Conservation (phyloP, 1,140 invertebrate genomes). For the Neodiprion lecontei region DNA sequence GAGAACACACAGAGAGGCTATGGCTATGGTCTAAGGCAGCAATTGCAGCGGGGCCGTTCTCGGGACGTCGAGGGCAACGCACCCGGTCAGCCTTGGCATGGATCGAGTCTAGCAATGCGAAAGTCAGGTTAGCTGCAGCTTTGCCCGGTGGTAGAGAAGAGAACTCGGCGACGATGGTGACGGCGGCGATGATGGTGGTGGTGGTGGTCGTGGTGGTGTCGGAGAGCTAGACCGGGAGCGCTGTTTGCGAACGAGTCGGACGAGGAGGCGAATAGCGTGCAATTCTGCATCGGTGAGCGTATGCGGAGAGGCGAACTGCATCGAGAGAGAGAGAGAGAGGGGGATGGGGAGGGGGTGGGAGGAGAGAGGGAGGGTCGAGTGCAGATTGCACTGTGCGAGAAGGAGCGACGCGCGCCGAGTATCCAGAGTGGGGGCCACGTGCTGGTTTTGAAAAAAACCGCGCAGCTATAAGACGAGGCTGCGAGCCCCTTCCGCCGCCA, state of each 20-base stretch:
- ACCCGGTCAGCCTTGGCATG: constrained; percentile 64
- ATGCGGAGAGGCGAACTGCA: background rate
- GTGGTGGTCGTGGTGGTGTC: background rate
- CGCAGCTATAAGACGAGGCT: constrained; percentile 60
- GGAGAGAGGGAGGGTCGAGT: background rate
- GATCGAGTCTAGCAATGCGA: constrained; percentile 64
- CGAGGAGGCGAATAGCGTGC: background rate
- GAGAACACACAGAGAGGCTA: background rate
- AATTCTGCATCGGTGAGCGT: background rate
- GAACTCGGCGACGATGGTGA: background rate
- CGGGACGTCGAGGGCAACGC: constrained; percentile 63
- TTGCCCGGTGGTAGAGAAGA: no score
- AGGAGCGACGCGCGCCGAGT: background rate
- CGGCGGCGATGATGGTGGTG: background rate
- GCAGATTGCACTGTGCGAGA: background rate
- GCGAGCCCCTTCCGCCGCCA: constrained; percentile 52
- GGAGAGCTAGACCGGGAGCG: background rate
- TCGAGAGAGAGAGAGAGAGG: background rate
- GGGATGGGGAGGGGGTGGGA: background rate
- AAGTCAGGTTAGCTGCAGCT: constrained; percentile 56
- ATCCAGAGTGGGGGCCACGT: constrained; percentile 41
- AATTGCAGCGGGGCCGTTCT: constrained; percentile 9
- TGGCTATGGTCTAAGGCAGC: constrained; percentile 13
- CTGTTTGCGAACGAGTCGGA: background rate
- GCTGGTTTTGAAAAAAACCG: constrained; percentile 59